Evolutionary conservation across 2,113 vertebrate genomes (phyloP).

Genomic region (Neodon shergylaensis): DNA sequence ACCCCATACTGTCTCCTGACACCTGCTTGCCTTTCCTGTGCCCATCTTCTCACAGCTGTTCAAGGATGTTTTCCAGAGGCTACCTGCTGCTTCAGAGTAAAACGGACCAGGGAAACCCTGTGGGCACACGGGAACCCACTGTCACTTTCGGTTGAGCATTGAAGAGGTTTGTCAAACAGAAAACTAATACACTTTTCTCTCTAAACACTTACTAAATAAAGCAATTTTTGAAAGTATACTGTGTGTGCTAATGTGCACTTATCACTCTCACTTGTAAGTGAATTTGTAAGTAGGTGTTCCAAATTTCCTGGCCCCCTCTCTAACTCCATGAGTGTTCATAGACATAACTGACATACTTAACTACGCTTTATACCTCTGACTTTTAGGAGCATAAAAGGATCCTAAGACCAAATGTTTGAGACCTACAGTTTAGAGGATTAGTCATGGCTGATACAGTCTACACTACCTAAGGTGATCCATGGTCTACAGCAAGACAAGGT

Average conservation of each 20-base stretch:
- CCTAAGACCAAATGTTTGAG: neutral
- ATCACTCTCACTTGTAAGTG: neutral
- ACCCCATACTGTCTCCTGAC: neutral
- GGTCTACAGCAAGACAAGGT: neutral
- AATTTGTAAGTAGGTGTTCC: neutral
- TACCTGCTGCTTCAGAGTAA: neutral
- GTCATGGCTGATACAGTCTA: fast-evolving
- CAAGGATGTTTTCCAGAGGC: neutral
- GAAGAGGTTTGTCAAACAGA: neutral
- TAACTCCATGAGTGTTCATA: neutral
- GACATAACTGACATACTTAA: neutral
- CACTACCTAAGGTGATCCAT: neutral
- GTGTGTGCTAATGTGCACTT: neutral
- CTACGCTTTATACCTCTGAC: neutral
- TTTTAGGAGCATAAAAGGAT: neutral
- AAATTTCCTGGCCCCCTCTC: neutral
- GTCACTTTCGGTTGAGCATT: neutral
- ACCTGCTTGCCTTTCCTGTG: neutral
- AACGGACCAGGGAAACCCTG: neutral
- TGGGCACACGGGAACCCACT: neutral
- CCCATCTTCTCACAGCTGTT: neutral
- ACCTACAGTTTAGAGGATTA: neutral
- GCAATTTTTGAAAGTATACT: neutral
- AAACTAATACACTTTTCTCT: neutral
- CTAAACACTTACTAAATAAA: neutral